Base-by-base conservation (phyloP, 2,888 invertebrate species). In the Crioceris asparagi region DNA sequence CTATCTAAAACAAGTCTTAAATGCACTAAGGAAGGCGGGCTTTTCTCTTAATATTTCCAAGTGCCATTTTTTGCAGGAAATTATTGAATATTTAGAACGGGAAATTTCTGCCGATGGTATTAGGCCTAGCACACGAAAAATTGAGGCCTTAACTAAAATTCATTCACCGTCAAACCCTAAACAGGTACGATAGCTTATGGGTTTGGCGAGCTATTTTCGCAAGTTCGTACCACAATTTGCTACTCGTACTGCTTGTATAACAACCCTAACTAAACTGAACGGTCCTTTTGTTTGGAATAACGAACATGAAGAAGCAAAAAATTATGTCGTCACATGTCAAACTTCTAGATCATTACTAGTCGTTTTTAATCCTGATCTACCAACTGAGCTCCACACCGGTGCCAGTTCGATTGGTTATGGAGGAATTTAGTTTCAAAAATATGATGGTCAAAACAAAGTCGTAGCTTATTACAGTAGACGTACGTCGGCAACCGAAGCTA, bases 391-490 rank as follows among this genome's bases (percentile, higher is more conserved):
- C 23, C 23, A 23, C n/a, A 23, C 23, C 7, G 23, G n/a, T 23
- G 23, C 23, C n/a, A 23, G 23, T 23, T 7, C 23, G 7, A 23
- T 23, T 23, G 23, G 23, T 7, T 23, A 23, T 23, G 23, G 23
- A 23, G n/a, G 23, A 7, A 23, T 23, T 23, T 23, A 7, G 23
- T 7, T 23, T 7, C 23, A 23, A n/a, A 23, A 23, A 23, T 7
- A 7, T 14, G 17, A 21, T 15, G 17, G 2, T 10, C 14, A 23
- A 14, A 2, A 2, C 27, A 27, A 17, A 34, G 47, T 46, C 7
- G 44, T 60, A 1, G 47, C 47, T 2, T 60, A 54, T 38, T 51
- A 39, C 27, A 54, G 53, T 15, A 48, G 48, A 32, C 40, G 44
- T 18, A 43, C 57, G 2, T 47, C 50, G 5, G 35, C 40, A 2